Evolutionary conservation across 2,888 invertebrate genomes (phyloP), one percentile per base, ranked within the genome.

Genomic region (Cephus pulcher): DNA sequence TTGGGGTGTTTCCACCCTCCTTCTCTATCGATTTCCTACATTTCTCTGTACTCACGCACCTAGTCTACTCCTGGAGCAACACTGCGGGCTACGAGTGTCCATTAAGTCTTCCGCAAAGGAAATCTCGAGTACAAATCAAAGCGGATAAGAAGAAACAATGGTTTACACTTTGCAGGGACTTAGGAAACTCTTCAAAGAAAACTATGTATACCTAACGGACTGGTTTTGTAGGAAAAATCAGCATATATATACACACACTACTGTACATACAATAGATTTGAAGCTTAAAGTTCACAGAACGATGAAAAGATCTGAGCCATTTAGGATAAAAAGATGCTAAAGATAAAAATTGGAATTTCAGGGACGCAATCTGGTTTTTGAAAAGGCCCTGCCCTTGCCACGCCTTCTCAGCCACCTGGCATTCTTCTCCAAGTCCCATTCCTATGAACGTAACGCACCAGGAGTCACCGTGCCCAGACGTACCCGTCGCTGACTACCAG

Each of bases 1-100:
- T 82, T 78, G 85, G 85, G 86, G 89, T 56, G 40, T 69, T 32
- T 69, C 32, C 75, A 69, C 75, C 30, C 69, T 69, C 74, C 40
- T 34, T 73, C 37, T 37, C 37, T 76, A 69, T 75, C 74, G 56
- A 56, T 74, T 34, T 75, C 77, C 37, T 74, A 34, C 74, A 74
- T 74, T 74, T 74, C 35, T 74, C n/a, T 74, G 23, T 74, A 74
- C 74, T 12, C 71, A 71, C 71, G 71, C 71, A 71, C 71, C 71
- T 71, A 12, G 32, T 12, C 9, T 56, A 56, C 56, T 23, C 56
- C 23, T 56, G 56, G 15, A 56, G 56, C 56, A 15, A 56, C 23
- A 56, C 56, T 23, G 23, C 23, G 56, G 56, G 9, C 23, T 23
- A 56, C 56, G 56, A 56, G 56, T 56, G 15, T 56, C 56, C 56